Percentiles rank a stretch among this genome's conserved stretches.
Evolutionary conservation across 2,888 invertebrate species (phyloP).

Genomic region (Priocnemis perturbator): DNA sequence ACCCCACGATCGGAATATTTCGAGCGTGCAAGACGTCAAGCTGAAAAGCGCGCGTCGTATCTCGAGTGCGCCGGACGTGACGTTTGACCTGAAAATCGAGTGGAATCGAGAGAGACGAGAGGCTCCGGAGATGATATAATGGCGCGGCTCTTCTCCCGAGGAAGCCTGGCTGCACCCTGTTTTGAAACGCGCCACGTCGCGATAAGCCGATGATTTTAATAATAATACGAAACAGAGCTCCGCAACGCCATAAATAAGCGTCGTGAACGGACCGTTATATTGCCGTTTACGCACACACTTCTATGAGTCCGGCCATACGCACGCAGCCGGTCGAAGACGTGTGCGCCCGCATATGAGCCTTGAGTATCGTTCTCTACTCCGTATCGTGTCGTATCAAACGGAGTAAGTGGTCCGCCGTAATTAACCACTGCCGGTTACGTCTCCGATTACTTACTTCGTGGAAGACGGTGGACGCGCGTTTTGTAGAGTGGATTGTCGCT

Average conservation of each 20-base stretch:
- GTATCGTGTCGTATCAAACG: background rate
- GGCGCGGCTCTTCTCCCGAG: background rate
- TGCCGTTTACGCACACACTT: background rate
- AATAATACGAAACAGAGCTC: background rate
- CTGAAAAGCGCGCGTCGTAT: background rate
- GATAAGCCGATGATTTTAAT: background rate
- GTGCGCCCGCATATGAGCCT: background rate
- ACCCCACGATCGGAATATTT: background rate
- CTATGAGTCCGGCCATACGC: background rate
- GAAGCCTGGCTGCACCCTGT: conserved; percentile 2
- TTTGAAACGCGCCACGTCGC: background rate
- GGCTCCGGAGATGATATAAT: background rate
- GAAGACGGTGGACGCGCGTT: background rate
- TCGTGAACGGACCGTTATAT: conserved; percentile 4
- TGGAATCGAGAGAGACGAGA: conserved; percentile 3
- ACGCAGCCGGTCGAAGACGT: background rate
- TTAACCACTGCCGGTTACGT: background rate
- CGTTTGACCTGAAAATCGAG: conserved; percentile 10
- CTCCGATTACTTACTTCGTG: conserved; percentile 8
- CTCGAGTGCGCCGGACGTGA: conserved; percentile 21
- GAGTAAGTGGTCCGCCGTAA: conserved; percentile 1
- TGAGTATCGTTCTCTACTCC: background rate
- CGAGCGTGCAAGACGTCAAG: background rate
- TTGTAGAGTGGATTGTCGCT: no score
- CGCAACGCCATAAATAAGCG: background rate